Evolutionary conservation across 2,797 vertebrate genomes (phyloP).

Genomic region (Enteromius radiatus): DNA sequence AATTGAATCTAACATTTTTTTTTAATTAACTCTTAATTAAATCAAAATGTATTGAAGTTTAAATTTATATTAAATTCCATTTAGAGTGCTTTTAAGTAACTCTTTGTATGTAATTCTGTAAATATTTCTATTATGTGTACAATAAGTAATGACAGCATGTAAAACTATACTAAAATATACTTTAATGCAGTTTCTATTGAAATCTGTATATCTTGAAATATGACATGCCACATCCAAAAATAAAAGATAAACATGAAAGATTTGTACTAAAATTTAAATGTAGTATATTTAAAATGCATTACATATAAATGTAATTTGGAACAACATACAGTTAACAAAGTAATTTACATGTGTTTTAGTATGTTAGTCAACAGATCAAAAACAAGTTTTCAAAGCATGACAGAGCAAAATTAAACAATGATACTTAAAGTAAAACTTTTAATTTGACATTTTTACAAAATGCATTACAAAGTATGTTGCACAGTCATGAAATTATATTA

Average conservation of each 20-base stretch:
- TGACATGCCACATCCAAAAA: no score
- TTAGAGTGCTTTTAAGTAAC: neutral
- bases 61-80: neutral
- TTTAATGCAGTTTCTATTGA: neutral
- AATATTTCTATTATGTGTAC: neutral
- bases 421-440: neutral
- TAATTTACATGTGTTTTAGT: neutral
- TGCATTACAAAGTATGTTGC: neutral
- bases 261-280: neutral
- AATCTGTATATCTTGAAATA: neutral
- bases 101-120: neutral
- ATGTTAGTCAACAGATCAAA: neutral
- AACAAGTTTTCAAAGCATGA: neutral
- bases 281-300: neutral
- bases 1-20: neutral
- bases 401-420: no score
- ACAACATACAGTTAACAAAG: neutral
- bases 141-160: neutral
- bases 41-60: neutral
- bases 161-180: neutral
- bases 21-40: neutral
- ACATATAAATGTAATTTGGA: neutral
- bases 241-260: no score
- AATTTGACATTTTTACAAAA: neutral
- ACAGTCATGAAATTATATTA: neutral